Percentiles rank a stretch among this genome's conserved stretches.
Conservation (phyloP, 1,140 invertebrate genomes). For the Sycophaga agraensis region DNA sequence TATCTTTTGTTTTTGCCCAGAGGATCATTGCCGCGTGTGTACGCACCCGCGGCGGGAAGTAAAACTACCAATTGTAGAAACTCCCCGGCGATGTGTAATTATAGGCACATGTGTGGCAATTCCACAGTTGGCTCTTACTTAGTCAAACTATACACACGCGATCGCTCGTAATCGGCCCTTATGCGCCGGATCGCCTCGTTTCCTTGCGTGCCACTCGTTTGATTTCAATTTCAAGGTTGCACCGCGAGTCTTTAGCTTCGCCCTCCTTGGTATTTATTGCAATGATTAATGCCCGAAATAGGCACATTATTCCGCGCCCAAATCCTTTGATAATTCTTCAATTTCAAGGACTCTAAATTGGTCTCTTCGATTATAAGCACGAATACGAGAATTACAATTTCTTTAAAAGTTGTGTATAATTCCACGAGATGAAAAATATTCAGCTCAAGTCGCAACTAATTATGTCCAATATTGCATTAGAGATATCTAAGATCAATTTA, state of each 20-base stretch:
- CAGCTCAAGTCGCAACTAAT: too few relatives aligned
- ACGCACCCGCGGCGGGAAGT: too few relatives aligned
- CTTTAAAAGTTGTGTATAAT: too few relatives aligned
- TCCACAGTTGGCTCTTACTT: conserved; percentile 11
- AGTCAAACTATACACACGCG: conserved; percentile 1
- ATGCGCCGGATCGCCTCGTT: background rate
- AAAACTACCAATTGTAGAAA: conserved; percentile 18
- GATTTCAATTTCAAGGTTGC: conserved; percentile 2
- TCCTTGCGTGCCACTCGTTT: background rate
- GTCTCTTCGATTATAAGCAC: too few relatives aligned
- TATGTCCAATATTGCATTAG: too few relatives aligned
- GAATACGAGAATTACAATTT: too few relatives aligned
- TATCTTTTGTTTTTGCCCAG: conserved; percentile 14
- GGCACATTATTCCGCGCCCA: too few relatives aligned
- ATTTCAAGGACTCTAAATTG: too few relatives aligned
- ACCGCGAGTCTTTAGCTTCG: background rate
- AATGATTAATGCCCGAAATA: conserved; percentile 2
- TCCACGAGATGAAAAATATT: too few relatives aligned
- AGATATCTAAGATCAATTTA: too few relatives aligned
- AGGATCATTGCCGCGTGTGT: too few relatives aligned
- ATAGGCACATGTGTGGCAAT: conserved; percentile 1
- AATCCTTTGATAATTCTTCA: too few relatives aligned
- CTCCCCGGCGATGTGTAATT: background rate
- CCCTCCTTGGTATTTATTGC: background rate
- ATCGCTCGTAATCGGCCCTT: background rate